Evolutionary conservation across 2,113 vertebrate species (phyloP).

Genomic region (Globicephala melas): DNA sequence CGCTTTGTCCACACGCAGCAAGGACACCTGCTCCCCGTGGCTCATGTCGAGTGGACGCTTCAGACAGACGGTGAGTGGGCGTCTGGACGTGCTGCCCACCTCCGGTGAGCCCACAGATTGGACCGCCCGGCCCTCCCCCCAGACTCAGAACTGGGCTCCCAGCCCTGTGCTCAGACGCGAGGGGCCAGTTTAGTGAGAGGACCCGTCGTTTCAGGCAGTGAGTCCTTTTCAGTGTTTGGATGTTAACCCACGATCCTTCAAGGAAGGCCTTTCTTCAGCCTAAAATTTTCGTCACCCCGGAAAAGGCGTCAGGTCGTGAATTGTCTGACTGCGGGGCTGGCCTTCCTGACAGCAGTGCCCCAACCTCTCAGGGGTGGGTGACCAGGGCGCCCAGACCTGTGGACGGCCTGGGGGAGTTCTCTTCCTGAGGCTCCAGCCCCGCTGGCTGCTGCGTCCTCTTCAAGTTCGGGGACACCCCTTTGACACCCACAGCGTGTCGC

Average conservation of each 20-base stretch:
- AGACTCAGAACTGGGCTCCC: neutral
- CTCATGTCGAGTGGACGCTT: conserved; percentile 80
- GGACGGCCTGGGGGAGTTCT: rapidly evolving
- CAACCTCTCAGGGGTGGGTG: neutral
- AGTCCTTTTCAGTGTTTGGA: neutral
- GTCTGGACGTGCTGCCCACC: too few relatives aligned
- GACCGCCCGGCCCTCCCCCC: neutral
- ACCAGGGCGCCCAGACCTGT: neutral
- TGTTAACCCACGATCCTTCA: neutral
- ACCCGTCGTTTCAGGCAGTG: neutral
- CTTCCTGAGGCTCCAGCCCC: neutral
- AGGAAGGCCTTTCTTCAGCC: neutral
- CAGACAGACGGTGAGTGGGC: conserved; percentile 81
- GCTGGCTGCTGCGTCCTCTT: rapidly evolving
- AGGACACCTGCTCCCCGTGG: conserved; percentile 76
- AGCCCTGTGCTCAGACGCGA: neutral
- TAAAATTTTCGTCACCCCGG: neutral
- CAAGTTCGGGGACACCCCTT: rapidly evolving
- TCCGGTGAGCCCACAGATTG: neutral
- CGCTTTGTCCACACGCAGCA: conserved; percentile 33
- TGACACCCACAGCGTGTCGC: neutral
- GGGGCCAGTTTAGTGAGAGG: neutral
- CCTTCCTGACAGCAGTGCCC: neutral
- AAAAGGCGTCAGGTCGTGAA: neutral
- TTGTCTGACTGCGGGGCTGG: neutral